Conservation (phyloP, 2,797 vertebrate genomes). For the Sebastes flavidus region DNA sequence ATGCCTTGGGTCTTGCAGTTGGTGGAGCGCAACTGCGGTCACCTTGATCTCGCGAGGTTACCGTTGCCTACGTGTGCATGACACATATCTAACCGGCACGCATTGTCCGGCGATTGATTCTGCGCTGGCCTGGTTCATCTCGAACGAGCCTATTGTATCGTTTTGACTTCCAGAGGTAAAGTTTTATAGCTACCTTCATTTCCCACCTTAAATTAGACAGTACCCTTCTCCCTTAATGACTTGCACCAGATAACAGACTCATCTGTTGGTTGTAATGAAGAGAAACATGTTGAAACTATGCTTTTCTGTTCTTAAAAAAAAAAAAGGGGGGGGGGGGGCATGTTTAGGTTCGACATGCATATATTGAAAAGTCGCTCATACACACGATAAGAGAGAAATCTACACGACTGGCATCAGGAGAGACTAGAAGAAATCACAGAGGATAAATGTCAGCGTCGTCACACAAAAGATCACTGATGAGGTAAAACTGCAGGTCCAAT, state of each 20-base stretch:
- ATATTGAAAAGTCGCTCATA: slow-evolving; percentile 53
- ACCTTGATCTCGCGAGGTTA: too few species aligned
- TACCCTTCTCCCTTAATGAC: slow-evolving; percentile 46
- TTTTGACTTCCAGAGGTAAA: slow-evolving; percentile 74
- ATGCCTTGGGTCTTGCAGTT: too few species aligned
- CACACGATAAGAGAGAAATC: slow-evolving; percentile 47
- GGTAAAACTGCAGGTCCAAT: slow-evolving; percentile 84
- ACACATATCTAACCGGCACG: too few species aligned
- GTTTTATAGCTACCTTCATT: slow-evolving; percentile 73
- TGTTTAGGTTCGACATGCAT: slow-evolving; percentile 58
- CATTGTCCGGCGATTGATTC: background rate
- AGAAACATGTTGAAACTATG: slow-evolving; percentile 43
- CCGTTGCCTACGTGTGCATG: too few species aligned
- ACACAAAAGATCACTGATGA: slow-evolving; percentile 75
- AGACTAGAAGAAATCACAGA: slow-evolving; percentile 61
- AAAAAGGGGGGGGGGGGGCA: background rate
- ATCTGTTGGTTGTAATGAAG: slow-evolving; percentile 55
- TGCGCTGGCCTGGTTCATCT: background rate
- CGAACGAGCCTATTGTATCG: slow-evolving; percentile 29
- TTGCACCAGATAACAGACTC: slow-evolving; percentile 57
- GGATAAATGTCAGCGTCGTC: slow-evolving; percentile 70
- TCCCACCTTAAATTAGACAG: slow-evolving; percentile 49
- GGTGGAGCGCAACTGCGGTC: too few species aligned
- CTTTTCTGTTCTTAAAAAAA: slow-evolving; percentile 18
- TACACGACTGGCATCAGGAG: slow-evolving; percentile 63